Conservation (phyloP, 2,888 invertebrate genomes). For the Sesamia inferens region DNA sequence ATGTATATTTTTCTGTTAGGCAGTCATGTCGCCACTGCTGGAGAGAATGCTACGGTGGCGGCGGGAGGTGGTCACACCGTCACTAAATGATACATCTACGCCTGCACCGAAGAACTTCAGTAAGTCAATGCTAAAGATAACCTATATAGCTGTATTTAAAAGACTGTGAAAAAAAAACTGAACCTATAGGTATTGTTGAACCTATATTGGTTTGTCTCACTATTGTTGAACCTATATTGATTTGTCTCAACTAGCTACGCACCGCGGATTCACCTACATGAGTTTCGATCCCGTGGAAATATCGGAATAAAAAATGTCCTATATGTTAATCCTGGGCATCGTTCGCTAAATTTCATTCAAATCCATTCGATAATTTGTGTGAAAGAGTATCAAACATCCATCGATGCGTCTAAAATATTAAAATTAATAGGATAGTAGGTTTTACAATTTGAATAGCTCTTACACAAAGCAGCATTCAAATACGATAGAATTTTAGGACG, state of each 20-base stretch:
- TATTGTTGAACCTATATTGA: no score
- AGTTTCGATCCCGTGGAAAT: no score
- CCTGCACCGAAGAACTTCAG: slow-evolving; percentile 41
- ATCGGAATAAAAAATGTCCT: no score
- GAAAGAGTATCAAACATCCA: no score
- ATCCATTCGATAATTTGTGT: no score
- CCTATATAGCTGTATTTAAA: not conserved
- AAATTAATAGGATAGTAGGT: no score
- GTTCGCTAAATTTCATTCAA: no score
- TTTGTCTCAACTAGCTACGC: not conserved
- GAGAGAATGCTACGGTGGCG: slow-evolving; percentile 84
- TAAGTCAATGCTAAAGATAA: slow-evolving; percentile 57
- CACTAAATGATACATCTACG: slow-evolving; percentile 54
- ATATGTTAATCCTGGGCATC: no score
- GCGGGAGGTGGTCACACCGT: slow-evolving; percentile 73
- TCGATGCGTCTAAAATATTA: no score
- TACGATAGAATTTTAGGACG: not conserved
- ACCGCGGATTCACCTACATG: no score
- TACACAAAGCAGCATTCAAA: not conserved
- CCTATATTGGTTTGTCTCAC: no score
- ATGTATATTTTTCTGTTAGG: slow-evolving; percentile 60
- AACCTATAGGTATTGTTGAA: no score
- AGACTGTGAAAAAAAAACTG: not conserved
- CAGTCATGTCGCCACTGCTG: slow-evolving; percentile 82
- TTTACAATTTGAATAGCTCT: not conserved